Percentiles rank a stretch among this genome's conserved stretches.
phyloP scores from a whole-genome alignment of 2,888 invertebrate species.

The Ophion ellenae region DNA sequence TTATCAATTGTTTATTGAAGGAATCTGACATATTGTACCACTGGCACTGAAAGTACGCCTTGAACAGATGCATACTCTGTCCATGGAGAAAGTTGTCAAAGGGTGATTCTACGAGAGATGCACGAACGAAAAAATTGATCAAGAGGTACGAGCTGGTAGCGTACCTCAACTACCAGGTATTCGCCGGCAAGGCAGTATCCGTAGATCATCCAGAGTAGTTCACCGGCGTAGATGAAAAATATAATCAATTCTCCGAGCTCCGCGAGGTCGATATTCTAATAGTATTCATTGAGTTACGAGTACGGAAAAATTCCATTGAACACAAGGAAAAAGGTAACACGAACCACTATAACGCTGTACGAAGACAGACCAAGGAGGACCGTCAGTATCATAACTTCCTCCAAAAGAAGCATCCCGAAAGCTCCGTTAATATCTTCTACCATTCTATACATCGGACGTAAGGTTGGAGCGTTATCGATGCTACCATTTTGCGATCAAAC shows the following conservation, averaged over 20 bases:
- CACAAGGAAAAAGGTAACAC: neutral
- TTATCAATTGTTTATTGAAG: slow-evolving; percentile 61
- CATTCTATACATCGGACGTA: neutral
- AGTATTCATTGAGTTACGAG: neutral
- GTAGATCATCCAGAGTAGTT: slow-evolving; percentile 52
- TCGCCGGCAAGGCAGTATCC: slow-evolving; percentile 71
- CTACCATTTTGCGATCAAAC: neutral
- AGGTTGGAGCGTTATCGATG: neutral
- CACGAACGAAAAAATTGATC: neutral
- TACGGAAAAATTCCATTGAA: neutral
- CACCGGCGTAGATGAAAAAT: slow-evolving; percentile 49
- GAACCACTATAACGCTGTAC: slow-evolving; percentile 61
- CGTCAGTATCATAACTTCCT: slow-evolving; percentile 59
- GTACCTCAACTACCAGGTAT: slow-evolving; percentile 66
- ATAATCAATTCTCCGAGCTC: slow-evolving; percentile 42
- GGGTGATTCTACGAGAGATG: neutral
- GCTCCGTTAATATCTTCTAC: slow-evolving; percentile 47
- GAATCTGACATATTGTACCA: slow-evolving; percentile 27
- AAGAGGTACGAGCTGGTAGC: neutral
- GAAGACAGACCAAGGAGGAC: slow-evolving; percentile 56
- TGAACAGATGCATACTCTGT: slow-evolving; percentile 33
- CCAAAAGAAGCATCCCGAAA: slow-evolving; percentile 54
- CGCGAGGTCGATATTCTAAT: slow-evolving; percentile 6
- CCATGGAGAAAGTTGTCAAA: neutral
- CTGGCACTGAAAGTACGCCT: slow-evolving; percentile 24